These are phyloP conservation scores for Neostethus bicornis DNA, from an alignment of 2,797 vertebrate species.

Conservation along the genomic window DNA sequence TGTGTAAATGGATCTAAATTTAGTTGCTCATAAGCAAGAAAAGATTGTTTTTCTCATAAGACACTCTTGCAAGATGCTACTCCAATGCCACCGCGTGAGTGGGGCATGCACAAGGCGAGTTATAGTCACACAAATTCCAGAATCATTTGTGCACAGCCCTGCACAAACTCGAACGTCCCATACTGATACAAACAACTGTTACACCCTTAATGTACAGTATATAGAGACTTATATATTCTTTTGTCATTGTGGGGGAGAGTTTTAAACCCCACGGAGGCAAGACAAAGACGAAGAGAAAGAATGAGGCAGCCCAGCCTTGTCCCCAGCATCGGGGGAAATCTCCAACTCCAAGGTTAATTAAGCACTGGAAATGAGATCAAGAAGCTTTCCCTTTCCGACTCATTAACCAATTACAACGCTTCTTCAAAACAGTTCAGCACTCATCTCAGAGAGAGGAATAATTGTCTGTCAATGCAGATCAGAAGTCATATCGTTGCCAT, in stretches of 20 bases:
- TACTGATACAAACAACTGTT: no score
- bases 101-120: no score
- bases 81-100: no score
- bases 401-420: conserved; percentile 81
- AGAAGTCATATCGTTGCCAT: conserved; percentile 56
- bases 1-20: no score
- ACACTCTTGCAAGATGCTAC: no score
- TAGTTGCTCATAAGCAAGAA: no score
- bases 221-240: conserved; percentile 44
- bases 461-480: conserved; percentile 75
- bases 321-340: conserved; percentile 74
- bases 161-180: no score
- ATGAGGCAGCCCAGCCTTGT: conserved; percentile 64
- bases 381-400: conserved; percentile 79
- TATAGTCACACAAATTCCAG: no score
- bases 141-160: no score
- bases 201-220: no score
- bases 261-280: conserved; percentile 37
- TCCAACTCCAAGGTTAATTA: conserved; percentile 83
- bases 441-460: conserved; percentile 65
- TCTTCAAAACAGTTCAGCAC: conserved; percentile 73
- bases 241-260: conserved; percentile 63
- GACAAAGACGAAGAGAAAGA: conserved; percentile 58
- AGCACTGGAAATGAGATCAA: conserved; percentile 81
- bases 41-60: no score